Percentiles rank a stretch among this genome's conserved stretches.
These are phyloP conservation scores for Jacana jacana DNA, from an alignment of 2,113 vertebrate genomes.

Conservation along the genomic window DNA sequence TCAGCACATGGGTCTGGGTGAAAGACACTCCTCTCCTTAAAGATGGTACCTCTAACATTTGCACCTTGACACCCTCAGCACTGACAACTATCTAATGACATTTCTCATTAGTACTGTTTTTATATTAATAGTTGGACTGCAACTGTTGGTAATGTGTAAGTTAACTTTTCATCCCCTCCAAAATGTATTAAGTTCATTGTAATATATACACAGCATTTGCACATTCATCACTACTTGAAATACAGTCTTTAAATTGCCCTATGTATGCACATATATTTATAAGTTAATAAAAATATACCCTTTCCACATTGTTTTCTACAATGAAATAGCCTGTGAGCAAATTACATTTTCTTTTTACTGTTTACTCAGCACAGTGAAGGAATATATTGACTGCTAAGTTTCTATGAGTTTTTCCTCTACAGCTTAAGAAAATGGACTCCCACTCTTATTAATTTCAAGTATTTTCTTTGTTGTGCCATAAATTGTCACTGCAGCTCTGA, in stretches of 20 bases:
- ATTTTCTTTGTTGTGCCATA: not conserved
- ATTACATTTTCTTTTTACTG: conserved; percentile 61
- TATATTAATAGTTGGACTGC: not conserved
- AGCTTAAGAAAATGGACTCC: not conserved
- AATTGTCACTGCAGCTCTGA: not conserved
- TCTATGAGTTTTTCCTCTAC: conserved; percentile 2
- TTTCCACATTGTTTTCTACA: conserved; percentile 18
- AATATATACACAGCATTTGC: conserved; percentile 3
- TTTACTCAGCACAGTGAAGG: conserved; percentile 60
- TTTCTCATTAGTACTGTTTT: not conserved
- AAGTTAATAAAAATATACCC: conserved; percentile 55
- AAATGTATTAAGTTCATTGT: not conserved
- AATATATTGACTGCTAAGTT: conserved; percentile 52
- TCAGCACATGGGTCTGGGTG: not conserved
- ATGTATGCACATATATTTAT: conserved; percentile 61
- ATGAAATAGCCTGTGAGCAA: conserved; percentile 46
- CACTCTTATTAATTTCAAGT: not conserved
- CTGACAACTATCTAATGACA: not conserved
- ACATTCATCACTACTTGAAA: conserved; percentile 39
- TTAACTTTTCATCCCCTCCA: not conserved
- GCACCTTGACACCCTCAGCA: not conserved
- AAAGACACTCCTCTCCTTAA: not conserved
- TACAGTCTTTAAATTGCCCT: conserved; percentile 33
- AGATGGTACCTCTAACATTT: not conserved
- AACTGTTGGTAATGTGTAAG: not conserved